Evolutionary conservation across 2,797 vertebrate genomes (phyloP).

Genomic region (Sebastes goodei): DNA sequence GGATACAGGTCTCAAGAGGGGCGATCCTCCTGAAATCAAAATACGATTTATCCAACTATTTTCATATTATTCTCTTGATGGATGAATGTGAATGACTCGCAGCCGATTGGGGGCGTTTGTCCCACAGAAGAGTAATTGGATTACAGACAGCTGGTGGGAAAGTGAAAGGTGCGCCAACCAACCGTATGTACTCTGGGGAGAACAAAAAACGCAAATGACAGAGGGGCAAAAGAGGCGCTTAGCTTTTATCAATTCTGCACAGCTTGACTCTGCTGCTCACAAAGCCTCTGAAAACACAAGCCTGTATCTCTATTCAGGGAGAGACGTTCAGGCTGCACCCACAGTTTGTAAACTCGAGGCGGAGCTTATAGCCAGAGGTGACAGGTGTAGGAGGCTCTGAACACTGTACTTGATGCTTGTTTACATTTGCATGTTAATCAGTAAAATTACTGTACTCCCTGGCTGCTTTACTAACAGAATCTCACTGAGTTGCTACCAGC

Average conservation of each 20-base stretch:
- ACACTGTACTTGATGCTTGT: background rate
- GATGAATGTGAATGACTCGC: conserved; percentile 3
- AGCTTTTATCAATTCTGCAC: conserved; percentile 77
- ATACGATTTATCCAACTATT: conserved; percentile 17
- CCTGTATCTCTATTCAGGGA: conserved; percentile 40
- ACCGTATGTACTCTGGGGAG: conserved; percentile 53
- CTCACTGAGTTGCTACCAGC: background rate
- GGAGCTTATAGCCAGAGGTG: conserved; percentile 34
- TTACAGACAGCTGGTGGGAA: conserved; percentile 53
- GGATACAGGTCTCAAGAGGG: background rate
- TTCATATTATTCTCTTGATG: conserved; percentile 10
- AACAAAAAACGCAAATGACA: conserved; percentile 63
- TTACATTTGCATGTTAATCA: conserved; percentile 44
- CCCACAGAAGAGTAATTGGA: conserved; percentile 59
- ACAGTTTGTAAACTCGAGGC: conserved; percentile 29
- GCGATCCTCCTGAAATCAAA: conserved; percentile 19
- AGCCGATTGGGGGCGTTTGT: conserved; percentile 12
- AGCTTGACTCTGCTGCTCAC: conserved; percentile 67
- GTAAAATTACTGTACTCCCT: conserved; percentile 5
- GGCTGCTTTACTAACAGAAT: background rate
- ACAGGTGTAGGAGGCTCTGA: conserved; percentile 43
- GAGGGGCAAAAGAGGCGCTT: conserved; percentile 44
- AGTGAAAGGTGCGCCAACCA: conserved; percentile 49
- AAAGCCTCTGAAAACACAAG: conserved; percentile 42
- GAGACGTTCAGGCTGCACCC: conserved; percentile 24